phyloP scores from a whole-genome alignment of 2,888 invertebrate species.

The Azorinus chamasolen region DNA sequence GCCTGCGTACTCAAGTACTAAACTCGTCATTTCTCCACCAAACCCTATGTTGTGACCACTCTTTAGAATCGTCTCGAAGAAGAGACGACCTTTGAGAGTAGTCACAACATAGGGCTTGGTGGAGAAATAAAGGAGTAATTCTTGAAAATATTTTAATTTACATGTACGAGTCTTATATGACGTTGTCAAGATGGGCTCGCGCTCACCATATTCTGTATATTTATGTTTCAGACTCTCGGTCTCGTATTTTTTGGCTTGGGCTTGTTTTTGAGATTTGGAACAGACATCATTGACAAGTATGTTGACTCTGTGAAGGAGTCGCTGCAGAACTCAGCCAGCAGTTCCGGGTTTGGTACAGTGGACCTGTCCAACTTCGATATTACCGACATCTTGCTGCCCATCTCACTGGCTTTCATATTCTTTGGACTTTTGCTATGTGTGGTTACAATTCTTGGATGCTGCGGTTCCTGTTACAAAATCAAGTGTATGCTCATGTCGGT shows the following conservation, averaged over 20 bases:
- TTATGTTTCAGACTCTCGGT: slow-evolving; percentile 47
- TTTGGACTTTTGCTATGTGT: slow-evolving; percentile 67
- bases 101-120: no score
- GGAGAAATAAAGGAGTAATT: no score
- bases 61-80: no score
- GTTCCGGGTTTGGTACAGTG: slow-evolving; percentile 39
- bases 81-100: no score
- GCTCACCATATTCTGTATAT: background rate
- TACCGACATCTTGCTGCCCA: slow-evolving; percentile 29
- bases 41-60: no score
- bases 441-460: slow-evolving; percentile 68
- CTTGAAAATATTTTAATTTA: no score
- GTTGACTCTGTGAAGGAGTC: slow-evolving; percentile 35
- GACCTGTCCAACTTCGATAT: slow-evolving; percentile 49
- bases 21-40: no score
- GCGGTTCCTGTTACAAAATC: slow-evolving; percentile 72
- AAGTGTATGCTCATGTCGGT: slow-evolving; percentile 54
- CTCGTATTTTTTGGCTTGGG: slow-evolving; percentile 49
- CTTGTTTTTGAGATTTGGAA: slow-evolving; percentile 53
- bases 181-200: no score
- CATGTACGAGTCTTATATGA: no score
- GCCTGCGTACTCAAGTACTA: no score
- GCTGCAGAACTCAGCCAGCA: slow-evolving; percentile 35
- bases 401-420: slow-evolving; percentile 68
- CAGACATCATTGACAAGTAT: slow-evolving; percentile 36